Evolutionary conservation across 2,888 invertebrate species (phyloP), one percentile per base, ranked within the genome.

Genomic region (Cordilura impudica): DNA sequence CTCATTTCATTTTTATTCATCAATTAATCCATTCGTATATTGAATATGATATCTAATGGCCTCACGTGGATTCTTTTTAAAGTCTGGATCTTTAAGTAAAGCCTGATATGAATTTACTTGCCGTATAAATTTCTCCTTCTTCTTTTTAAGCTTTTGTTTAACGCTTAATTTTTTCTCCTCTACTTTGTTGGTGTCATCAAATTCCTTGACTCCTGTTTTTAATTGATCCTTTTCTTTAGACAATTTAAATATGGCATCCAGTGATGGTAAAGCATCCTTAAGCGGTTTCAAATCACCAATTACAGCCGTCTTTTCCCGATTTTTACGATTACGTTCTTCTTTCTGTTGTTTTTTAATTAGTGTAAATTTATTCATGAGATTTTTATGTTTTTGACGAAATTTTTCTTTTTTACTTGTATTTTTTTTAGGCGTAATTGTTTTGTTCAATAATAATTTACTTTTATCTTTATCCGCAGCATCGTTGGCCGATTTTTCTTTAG

Each of bases 201-300:
- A 56, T 16, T 65, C 77, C 21, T 82, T 54, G 2, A 86, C 75
- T 1, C 81, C 82, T 0, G 82, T 84, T 66, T 82, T 87, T 29
- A 82, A 81, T 39, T 72, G 82, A 31, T 56, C 47, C 12, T 83
- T 82, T n/a, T 80, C 82, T 29, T 84, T 84, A 1, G 85, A 87
- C 29, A 89, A 35, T 47, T 85, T 84, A 53, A 86, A 85, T 2
- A 89, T 78, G 31, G 87, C 87, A 8, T 86, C 84, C 2, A 89
- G 70, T 0, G 89, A 88, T 8, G 89, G 89, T 31, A 89, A 53
- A 0, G 89, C 89, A 82, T 89, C 89, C n/a, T 86, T 86, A 0
- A 89, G 75, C 0, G 86, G 84, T 26, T 86, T 87, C 8, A 89
- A 81, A 43, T 89, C 88, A 0, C 89, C 89, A 4, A 86, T 82